Evolutionary conservation across 2,888 invertebrate genomes (phyloP), one percentile per base, ranked within the genome.

Genomic region (Crematogaster levior): DNA sequence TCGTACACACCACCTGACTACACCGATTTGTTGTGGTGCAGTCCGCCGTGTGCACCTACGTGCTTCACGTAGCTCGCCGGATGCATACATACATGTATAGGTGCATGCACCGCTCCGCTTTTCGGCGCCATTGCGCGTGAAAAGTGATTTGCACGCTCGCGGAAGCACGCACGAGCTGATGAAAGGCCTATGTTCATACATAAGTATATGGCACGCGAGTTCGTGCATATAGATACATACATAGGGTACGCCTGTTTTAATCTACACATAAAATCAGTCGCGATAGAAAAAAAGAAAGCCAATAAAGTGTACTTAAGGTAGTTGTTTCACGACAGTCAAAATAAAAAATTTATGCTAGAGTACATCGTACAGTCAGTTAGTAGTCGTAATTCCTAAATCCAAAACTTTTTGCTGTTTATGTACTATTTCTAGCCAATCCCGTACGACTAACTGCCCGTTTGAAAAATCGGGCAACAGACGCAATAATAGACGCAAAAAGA

Each of bases 61-160:
- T 68, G 66, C 60, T 48, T 51, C 72, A 40, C 65, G 51, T 65
- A 79, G 68, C 80, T 81, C 61, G 72, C 53, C 60, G 56, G 34
- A 43, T 61, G 68, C 63, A 51, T 21, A 43, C 21, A 51, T 61
- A 58, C 37, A 53, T 24, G 72, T 79, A 68, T 34, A 65, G 30
- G 68, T 61, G 63, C 73, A 61, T 46, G 75, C 74, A 74, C 81
- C 61, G 61, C 83, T 63, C 72, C 75, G 84, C 79, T 87, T 83
- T 84, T 85, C 81, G 86, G 66, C 77, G 81, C 58, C 83, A 80
- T 81, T 66, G 84, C 84, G 89, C 88, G 87, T 87, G 88, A 87
- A 89, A 89, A 88, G 88, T 87, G 84, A 89, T 89, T 90, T 87
- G 79, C 90, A 84, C 83, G 82, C 70, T 83, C 80, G 83, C 83